Conservation (phyloP, 2,888 invertebrate genomes). For the Argyra leucocephala region DNA sequence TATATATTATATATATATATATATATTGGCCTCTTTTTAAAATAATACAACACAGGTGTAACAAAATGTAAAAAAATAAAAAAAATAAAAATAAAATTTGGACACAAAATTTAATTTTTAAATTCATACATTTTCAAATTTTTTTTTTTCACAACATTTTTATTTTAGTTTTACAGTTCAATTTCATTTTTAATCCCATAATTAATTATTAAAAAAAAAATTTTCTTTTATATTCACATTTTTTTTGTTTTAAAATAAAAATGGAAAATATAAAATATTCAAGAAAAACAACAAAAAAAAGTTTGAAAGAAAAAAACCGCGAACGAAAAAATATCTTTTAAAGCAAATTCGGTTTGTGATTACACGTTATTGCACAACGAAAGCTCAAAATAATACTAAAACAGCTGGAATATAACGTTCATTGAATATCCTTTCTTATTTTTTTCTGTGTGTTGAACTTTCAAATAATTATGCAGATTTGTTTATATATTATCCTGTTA, state of each 20-base stretch:
- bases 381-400: conserved; percentile 4
- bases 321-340: neutral
- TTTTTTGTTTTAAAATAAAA: neutral
- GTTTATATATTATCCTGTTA: neutral
- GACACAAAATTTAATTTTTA: no score
- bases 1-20: no score
- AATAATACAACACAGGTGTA: no score
- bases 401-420: neutral
- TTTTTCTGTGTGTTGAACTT: neutral
- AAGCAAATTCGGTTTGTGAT: no score
- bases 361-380: neutral
- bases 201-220: neutral
- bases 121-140: no score
- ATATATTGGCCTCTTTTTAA: no score
- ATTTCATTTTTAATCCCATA: neutral
- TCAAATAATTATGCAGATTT: neutral
- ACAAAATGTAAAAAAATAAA: no score
- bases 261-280: no score
- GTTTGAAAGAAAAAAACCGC: neutral
- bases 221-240: neutral
- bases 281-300: no score
- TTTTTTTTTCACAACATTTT: no score
- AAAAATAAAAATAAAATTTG: no score
- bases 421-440: neutral
- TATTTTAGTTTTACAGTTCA: no score